Evolutionary conservation across 2,113 vertebrate genomes (phyloP).

Genomic region (Lampris incognitus): DNA sequence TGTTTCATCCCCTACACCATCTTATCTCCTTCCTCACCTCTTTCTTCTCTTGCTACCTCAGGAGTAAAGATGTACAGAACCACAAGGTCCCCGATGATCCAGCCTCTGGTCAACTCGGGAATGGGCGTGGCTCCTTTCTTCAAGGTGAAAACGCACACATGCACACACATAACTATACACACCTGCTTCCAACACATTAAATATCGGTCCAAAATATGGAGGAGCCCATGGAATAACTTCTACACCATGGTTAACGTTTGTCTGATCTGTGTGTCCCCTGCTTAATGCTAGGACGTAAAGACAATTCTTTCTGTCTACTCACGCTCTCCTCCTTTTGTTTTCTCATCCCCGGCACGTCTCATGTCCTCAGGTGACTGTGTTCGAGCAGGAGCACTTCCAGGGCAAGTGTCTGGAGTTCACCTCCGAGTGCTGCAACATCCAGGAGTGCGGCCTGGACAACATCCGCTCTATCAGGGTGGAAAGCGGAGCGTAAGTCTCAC

Average conservation of each 20-base stretch:
- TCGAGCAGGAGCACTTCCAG: constrained; percentile 88
- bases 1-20: neutral
- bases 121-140: constrained; percentile 85
- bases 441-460: constrained; percentile 84
- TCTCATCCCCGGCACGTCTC: neutral
- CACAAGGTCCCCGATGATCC: constrained; percentile 80
- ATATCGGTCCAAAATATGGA: neutral
- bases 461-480: constrained; percentile 86
- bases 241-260: neutral
- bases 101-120: constrained; percentile 80
- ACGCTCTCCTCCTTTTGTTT: neutral
- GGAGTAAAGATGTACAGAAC: constrained; percentile 82
- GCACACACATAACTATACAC: neutral
- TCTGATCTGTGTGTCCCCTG: neutral
- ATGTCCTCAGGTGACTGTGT: constrained; percentile 82
- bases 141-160: constrained; percentile 72
- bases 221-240: no score
- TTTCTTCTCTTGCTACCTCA: constrained; percentile 38
- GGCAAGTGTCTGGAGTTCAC: constrained; percentile 86
- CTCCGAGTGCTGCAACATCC: constrained; percentile 84
- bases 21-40: neutral
- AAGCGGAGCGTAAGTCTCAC: constrained; percentile 82
- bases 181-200: neutral
- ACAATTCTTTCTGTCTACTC: no score
- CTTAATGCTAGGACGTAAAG: neutral